Evolutionary conservation across 2,113 vertebrate species (phyloP).

Genomic region (Zapornia atra): DNA sequence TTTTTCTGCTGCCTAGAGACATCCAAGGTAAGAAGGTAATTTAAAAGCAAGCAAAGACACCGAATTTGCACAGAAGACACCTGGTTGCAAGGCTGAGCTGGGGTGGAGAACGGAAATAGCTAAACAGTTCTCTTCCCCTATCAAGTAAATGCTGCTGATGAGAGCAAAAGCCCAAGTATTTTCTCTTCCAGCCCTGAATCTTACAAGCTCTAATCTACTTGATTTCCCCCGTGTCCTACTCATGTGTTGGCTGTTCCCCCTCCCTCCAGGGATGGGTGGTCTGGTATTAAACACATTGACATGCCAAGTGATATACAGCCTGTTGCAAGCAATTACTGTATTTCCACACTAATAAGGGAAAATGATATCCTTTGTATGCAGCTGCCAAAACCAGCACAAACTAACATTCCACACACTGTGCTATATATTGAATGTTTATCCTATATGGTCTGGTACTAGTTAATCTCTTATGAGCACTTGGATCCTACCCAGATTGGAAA

Average conservation of each 20-base stretch:
- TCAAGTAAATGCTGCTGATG: neutral
- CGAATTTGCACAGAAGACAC: neutral
- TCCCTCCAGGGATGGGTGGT: neutral
- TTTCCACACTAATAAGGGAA: neutral
- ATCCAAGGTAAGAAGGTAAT: neutral
- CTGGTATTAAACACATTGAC: neutral
- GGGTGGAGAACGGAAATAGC: neutral
- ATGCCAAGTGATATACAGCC: neutral
- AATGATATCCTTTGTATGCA: neutral
- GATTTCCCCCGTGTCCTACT: neutral
- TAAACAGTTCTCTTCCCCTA: neutral
- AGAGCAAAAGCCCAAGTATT: neutral
- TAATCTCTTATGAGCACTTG: accelerated
- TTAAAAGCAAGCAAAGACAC: neutral
- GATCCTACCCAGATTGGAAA: neutral
- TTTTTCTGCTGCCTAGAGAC: neutral
- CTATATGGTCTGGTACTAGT: neutral
- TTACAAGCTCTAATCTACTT: neutral
- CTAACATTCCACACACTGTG: neutral
- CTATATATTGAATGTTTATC: neutral
- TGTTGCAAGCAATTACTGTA: neutral
- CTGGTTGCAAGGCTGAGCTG: neutral
- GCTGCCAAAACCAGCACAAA: neutral
- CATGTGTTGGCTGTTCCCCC: accelerated
- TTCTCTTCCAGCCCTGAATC: neutral